Conservation (phyloP, 1,140 invertebrate species). For the Leguminivora glycinivorella region DNA sequence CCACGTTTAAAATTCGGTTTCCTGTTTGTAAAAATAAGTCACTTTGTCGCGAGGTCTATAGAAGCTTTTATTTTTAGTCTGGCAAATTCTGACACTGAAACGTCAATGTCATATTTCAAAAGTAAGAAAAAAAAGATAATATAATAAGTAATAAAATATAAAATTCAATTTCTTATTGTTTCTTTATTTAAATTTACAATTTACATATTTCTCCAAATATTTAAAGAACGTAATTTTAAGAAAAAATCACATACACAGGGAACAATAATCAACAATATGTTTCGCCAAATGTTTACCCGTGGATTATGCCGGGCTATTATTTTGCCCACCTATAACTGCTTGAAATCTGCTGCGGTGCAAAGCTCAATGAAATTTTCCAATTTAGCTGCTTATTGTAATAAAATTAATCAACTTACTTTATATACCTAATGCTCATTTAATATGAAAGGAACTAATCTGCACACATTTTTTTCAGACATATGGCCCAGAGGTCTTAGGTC, state of each 20-base stretch:
- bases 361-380: conserved; percentile 17
- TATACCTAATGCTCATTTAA: neutral
- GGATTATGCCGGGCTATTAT: conserved; percentile 8
- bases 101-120: conserved; percentile 11
- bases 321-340: neutral
- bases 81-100: neutral
- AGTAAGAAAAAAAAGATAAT: neutral
- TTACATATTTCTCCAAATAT: neutral
- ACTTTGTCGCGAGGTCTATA: too few relatives aligned
- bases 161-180: neutral
- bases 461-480: conserved; percentile 26
- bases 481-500: conserved; percentile 22
- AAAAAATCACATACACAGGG: conserved; percentile 15
- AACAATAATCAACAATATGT: neutral
- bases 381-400: conserved; percentile 24
- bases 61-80: too few relatives aligned
- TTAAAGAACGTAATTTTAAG: neutral
- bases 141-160: too few relatives aligned
- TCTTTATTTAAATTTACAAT: neutral
- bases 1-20: too few relatives aligned
- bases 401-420: conserved; percentile 14
- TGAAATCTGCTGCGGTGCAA: conserved; percentile 1
- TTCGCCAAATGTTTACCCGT: conserved; percentile 11
- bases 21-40: too few relatives aligned
- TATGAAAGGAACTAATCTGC: conserved; percentile 2